Conservation (phyloP, 1,140 invertebrate species). For the Sitophilus oryzae region DNA sequence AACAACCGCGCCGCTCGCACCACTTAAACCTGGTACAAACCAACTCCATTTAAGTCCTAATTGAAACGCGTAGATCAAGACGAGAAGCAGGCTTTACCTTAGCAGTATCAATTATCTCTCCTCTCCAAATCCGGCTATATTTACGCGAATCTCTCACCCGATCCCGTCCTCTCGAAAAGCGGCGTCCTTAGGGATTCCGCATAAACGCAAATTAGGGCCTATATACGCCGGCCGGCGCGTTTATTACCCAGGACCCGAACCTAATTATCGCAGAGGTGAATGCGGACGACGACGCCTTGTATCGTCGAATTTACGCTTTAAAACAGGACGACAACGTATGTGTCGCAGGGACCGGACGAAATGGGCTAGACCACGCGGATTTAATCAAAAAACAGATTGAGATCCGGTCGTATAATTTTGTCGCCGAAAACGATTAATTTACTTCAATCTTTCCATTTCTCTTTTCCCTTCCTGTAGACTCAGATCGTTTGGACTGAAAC, state of each 20-base stretch:
- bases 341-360: background rate
- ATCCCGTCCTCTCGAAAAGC: background rate
- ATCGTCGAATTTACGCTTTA: background rate
- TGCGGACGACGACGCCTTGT: background rate
- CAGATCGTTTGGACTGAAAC: too few relatives aligned
- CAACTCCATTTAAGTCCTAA: background rate
- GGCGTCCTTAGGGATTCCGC: background rate
- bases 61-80: background rate
- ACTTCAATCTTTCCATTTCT: too few relatives aligned
- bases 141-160: slow-evolving; percentile 3
- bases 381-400: background rate
- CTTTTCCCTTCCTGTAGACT: too few relatives aligned
- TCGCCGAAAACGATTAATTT: background rate
- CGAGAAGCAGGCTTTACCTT: background rate
- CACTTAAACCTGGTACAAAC: too few relatives aligned
- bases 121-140: slow-evolving; percentile 2
- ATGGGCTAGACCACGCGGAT: background rate
- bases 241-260: background rate
- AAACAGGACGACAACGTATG: background rate
- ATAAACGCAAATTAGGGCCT: background rate
- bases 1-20: too few relatives aligned
- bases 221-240: background rate
- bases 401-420: background rate
- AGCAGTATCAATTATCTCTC: background rate
- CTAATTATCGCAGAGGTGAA: background rate